These are phyloP conservation scores for Pelagia noctiluca DNA, from an alignment of 30 jellyfish, hydroid and myxozoan species.

Conservation along the genomic window DNA sequence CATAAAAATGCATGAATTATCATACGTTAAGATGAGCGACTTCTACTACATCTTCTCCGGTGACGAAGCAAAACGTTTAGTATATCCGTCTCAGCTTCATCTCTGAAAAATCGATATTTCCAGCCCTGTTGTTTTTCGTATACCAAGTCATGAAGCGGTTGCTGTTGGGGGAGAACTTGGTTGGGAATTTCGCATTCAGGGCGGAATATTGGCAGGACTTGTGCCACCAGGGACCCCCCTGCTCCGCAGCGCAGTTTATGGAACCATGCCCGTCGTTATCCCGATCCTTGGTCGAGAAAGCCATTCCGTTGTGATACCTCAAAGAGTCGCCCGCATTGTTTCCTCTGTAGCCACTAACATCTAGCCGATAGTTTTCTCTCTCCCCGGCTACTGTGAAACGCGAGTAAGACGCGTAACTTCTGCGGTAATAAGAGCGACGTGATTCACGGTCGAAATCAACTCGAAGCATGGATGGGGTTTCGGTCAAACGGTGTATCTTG, in stretches of 20 bases:
- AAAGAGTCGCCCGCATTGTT: conserved; percentile 41
- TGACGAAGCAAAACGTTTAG: too few relatives aligned
- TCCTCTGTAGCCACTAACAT: conserved; percentile 31
- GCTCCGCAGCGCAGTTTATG: conserved; percentile 12
- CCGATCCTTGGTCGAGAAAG: conserved; percentile 43
- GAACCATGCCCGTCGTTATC: conserved; percentile 30
- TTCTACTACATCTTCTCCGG: too few relatives aligned
- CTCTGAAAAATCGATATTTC: neutral
- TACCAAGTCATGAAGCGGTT: conserved; percentile 10
- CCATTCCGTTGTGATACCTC: conserved; percentile 28
- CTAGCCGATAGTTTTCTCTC: conserved; percentile 34
- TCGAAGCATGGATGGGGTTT: neutral
- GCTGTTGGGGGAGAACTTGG: neutral
- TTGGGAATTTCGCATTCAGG: conserved; percentile 15
- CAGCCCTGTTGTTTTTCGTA: neutral
- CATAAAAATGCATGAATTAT: too few relatives aligned
- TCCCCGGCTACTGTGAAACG: conserved; percentile 16
- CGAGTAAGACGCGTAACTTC: neutral
- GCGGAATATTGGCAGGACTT: conserved; percentile 14
- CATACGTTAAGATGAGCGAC: too few relatives aligned
- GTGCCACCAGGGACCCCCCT: conserved; percentile 58
- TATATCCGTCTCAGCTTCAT: neutral
- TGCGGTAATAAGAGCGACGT: neutral
- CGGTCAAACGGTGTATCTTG: conserved; percentile 12
- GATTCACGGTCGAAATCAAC: neutral